A percentile compares a stretch with the other conserved stretches of the same genome.
Conservation (phyloP, 2,797 vertebrate genomes). For the Falco biarmicus region DNA sequence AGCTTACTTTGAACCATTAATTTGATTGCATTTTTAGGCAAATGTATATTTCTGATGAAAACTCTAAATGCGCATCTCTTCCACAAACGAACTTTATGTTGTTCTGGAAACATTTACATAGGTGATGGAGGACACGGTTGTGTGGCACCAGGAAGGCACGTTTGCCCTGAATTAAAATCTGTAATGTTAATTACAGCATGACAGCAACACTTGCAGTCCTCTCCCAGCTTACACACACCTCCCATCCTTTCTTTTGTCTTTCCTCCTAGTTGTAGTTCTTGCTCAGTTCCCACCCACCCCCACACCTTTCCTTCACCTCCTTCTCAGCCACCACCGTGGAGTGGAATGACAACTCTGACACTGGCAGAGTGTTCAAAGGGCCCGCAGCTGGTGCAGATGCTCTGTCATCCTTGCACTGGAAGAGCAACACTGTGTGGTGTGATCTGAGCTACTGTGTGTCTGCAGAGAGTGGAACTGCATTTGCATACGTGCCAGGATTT, state of each 20-base stretch:
- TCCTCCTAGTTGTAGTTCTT: neutral
- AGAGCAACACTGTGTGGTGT: rapidly evolving
- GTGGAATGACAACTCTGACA: rapidly evolving
- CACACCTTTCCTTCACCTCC: no score
- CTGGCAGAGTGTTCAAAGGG: rapidly evolving
- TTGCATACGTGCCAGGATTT: neutral
- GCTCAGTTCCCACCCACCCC: rapidly evolving
- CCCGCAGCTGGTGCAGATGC: neutral
- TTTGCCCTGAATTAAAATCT: neutral
- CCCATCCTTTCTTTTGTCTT: neutral
- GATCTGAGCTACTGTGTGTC: neutral
- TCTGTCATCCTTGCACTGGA: neutral
- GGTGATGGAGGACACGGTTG: neutral
- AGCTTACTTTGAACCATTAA: neutral
- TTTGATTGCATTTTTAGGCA: neutral
- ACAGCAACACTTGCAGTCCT: neutral
- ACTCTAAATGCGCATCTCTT: neutral
- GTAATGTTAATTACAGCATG: neutral
- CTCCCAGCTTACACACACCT: neutral
- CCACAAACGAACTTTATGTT: neutral
- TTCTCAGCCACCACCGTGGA: no score
- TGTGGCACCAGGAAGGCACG: neutral
- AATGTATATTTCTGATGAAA: neutral
- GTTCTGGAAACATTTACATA: neutral
- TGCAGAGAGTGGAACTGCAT: neutral